These are phyloP conservation scores for Anagrus nilaparvatae DNA, from an alignment of 1,140 invertebrate species.

Conservation along the genomic window DNA sequence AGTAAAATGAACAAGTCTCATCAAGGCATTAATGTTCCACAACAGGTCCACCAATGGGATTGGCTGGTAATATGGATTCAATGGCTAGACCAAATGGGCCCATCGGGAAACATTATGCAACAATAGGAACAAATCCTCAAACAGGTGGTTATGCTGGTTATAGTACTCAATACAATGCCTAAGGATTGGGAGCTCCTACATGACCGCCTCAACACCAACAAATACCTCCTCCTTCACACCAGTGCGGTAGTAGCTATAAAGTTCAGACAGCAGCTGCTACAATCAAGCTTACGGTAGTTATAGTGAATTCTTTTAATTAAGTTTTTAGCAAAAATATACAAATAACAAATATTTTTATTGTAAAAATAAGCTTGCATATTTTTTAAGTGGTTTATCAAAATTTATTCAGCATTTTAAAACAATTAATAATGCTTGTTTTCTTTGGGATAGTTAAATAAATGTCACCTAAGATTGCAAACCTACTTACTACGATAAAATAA, in stretches of 20 bases:
- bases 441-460: no score
- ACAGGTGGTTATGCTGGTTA: constrained; percentile 74
- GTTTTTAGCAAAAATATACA: not conserved
- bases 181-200: constrained; percentile 78
- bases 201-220: constrained; percentile 61
- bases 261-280: constrained; percentile 46
- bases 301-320: constrained; percentile 43
- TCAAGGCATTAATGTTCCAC: constrained; percentile 68
- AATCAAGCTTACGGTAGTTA: constrained; percentile 73
- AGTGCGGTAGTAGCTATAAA: constrained; percentile 64
- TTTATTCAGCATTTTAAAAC: no score
- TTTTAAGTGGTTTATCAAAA: no score
- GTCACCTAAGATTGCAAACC: no score
- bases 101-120: constrained; percentile 54
- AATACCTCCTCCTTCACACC: constrained; percentile 59
- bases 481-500: no score
- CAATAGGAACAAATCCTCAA: constrained; percentile 74
- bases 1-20: constrained; percentile 63
- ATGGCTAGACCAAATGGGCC: constrained; percentile 65
- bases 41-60: constrained; percentile 68
- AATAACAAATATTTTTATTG: not conserved
- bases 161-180: constrained; percentile 68
- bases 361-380: no score
- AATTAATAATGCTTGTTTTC: no score
- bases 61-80: constrained; percentile 64